Percentiles rank a stretch among this genome's conserved stretches.
Evolutionary conservation across 2,797 vertebrate genomes (phyloP).

Genomic region (Sciaenops ocellatus): DNA sequence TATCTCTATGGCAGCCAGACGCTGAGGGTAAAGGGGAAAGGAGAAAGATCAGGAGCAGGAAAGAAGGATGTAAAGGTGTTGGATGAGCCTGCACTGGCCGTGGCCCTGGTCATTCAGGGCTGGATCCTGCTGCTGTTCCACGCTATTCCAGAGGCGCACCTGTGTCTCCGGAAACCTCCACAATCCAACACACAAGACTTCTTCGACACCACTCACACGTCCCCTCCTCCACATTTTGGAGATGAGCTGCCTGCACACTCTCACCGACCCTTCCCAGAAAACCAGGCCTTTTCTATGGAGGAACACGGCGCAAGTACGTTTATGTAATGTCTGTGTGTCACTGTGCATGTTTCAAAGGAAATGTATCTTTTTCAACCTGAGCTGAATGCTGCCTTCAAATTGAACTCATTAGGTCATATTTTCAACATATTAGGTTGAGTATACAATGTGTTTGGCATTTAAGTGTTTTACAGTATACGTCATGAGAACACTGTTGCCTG

Average conservation of each 20-base stretch:
- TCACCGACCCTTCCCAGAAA: slow-evolving; percentile 91
- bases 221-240: slow-evolving; percentile 86
- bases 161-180: slow-evolving; percentile 88
- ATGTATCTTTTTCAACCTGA: background rate
- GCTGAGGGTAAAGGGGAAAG: slow-evolving; percentile 73
- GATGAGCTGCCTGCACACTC: slow-evolving; percentile 91
- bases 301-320: slow-evolving; percentile 93
- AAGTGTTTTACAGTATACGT: slow-evolving; percentile 11
- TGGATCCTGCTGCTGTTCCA: slow-evolving; percentile 97
- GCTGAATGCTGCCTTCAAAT: background rate
- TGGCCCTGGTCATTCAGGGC: slow-evolving; percentile 93
- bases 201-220: slow-evolving; percentile 91
- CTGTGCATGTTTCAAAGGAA: slow-evolving; percentile 2
- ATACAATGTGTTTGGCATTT: slow-evolving; percentile 15
- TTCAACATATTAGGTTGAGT: slow-evolving; percentile 1
- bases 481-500: slow-evolving; percentile 45
- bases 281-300: slow-evolving; percentile 96
- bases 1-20: slow-evolving; percentile 92
- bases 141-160: slow-evolving; percentile 94
- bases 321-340: slow-evolving; percentile 29
- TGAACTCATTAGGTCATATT: slow-evolving; percentile 1
- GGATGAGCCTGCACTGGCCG: slow-evolving; percentile 93
- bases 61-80: slow-evolving; percentile 80
- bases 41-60: slow-evolving; percentile 56
- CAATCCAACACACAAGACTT: slow-evolving; percentile 90